These are phyloP conservation scores for Cassiopea xamachana DNA, from an alignment of 30 jellyfish, hydroid and myxozoan species.

Conservation along the genomic window DNA sequence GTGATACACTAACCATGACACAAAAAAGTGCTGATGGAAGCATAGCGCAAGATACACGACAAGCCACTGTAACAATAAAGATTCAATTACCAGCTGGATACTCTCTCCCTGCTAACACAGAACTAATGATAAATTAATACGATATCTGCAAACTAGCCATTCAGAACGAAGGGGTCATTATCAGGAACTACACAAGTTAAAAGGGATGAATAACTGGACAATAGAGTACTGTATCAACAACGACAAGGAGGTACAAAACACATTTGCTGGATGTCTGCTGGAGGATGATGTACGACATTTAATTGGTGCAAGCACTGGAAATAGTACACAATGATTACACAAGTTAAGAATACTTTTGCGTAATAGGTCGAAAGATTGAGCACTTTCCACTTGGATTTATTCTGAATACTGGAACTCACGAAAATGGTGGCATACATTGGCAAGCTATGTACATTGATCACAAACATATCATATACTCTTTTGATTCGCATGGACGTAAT, in stretches of 20 bases:
- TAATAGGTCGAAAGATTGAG: neutral
- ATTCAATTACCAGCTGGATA: neutral
- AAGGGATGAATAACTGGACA: neutral
- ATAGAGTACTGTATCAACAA: neutral
- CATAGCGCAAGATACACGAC: neutral
- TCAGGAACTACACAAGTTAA: neutral
- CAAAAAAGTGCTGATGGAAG: neutral
- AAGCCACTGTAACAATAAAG: neutral
- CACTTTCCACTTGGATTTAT: neutral
- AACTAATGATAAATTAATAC: neutral
- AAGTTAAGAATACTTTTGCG: neutral
- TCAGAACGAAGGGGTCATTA: neutral
- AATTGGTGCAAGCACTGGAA: no score
- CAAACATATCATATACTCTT: neutral
- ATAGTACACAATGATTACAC: no score
- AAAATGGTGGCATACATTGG: constrained; percentile 6
- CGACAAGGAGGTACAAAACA: neutral
- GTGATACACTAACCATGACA: neutral
- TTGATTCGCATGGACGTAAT: neutral
- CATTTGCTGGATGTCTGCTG: neutral
- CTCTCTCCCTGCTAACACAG: neutral
- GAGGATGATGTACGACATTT: neutral
- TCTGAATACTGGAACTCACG: neutral
- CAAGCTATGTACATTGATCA: constrained; percentile 7
- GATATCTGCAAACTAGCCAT: neutral